These are phyloP conservation scores for Phrynocephalus versicolor DNA, from an alignment of 2,113 vertebrate species.

Conservation along the genomic window DNA sequence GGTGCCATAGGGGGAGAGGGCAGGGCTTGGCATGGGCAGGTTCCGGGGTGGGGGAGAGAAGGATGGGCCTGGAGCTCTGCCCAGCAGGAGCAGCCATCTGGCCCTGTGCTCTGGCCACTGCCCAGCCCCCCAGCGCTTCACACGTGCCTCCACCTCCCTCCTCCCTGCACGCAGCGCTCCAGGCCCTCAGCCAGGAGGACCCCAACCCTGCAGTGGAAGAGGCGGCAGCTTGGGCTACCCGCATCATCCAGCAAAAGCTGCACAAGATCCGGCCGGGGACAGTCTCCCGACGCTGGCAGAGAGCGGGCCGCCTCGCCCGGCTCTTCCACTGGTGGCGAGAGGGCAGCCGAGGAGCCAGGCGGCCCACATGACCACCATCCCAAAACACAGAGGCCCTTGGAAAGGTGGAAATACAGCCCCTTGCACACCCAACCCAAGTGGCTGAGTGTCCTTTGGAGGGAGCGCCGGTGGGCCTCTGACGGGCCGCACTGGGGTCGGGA, in stretches of 20 bases:
- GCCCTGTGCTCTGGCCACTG: background rate
- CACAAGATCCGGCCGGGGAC: background rate
- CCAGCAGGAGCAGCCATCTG: background rate
- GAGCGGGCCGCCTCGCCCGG: background rate
- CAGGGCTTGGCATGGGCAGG: no score
- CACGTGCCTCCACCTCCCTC: background rate
- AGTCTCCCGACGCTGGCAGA: background rate
- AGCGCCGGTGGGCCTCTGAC: background rate
- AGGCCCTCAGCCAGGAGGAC: background rate
- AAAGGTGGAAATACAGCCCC: background rate
- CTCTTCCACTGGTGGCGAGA: background rate
- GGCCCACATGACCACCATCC: background rate
- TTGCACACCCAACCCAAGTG: background rate
- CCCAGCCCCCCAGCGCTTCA: background rate
- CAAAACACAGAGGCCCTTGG: background rate
- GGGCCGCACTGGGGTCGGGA: background rate
- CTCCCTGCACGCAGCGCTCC: slow-evolving; percentile 4
- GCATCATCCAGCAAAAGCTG: background rate
- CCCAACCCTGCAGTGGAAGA: background rate
- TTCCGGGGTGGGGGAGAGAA: background rate
- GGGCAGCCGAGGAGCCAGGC: background rate
- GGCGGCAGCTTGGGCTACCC: background rate
- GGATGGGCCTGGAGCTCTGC: fast-evolving
- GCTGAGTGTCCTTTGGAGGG: background rate
- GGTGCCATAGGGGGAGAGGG: no score